These are phyloP conservation scores for Halictus ligatus DNA, from an alignment of 2,888 invertebrate genomes.

Conservation along the genomic window DNA sequence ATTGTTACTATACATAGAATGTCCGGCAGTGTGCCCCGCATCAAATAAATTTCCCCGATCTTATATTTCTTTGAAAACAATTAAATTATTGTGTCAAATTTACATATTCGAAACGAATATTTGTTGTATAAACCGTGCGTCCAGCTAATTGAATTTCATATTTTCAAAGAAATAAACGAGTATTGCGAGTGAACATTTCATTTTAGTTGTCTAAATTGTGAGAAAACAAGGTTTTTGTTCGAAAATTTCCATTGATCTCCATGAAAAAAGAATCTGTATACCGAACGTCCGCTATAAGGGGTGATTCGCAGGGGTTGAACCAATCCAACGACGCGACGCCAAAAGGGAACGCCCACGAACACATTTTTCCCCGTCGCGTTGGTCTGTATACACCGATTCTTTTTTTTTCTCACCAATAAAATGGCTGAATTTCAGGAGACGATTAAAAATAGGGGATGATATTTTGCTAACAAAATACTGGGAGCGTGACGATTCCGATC, in stretches of 20 bases:
- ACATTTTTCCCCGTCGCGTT: not conserved
- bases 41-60: not conserved
- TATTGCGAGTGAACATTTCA: not conserved
- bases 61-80: not conserved
- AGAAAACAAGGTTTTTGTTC: not conserved
- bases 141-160: not conserved
- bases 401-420: conserved; percentile 19
- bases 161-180: not conserved
- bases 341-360: conserved; percentile 31
- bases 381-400: conserved; percentile 39
- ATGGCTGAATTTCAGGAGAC: conserved; percentile 18
- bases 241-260: not conserved
- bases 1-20: too few relatives aligned
- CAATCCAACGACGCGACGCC: conserved; percentile 61
- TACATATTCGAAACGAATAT: not conserved
- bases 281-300: not conserved
- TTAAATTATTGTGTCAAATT: not conserved
- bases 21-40: too few relatives aligned
- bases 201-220: not conserved
- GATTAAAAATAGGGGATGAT: conserved; percentile 51
- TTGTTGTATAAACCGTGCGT: not conserved
- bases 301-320: conserved; percentile 38
- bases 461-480: conserved; percentile 48
- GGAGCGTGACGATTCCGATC: conserved; percentile 34
- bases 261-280: not conserved